These are phyloP conservation scores for Spisula solida DNA, from an alignment of 2,888 invertebrate genomes.

Conservation along the genomic window DNA sequence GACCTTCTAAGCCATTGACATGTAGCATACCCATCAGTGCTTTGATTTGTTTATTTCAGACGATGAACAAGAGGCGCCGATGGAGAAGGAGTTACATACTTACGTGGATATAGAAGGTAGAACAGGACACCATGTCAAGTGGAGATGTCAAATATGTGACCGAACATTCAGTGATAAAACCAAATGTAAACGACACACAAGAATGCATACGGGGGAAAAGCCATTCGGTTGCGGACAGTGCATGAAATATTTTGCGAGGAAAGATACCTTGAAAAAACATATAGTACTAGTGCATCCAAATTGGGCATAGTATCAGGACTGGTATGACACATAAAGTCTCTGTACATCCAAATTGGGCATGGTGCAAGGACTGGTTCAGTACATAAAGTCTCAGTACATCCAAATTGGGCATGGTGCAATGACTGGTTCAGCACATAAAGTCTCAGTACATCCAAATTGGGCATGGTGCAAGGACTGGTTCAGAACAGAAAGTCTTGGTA, in stretches of 20 bases:
- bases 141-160: slow-evolving; percentile 26
- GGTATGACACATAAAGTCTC: background rate
- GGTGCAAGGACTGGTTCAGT: too few species aligned
- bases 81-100: background rate
- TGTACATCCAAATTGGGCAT: too few species aligned
- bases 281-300: background rate
- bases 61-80: background rate
- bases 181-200: slow-evolving; percentile 9
- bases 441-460: too few species aligned
- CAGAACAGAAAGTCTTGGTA: background rate
- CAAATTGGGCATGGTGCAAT: background rate
- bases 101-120: slow-evolving; percentile 6
- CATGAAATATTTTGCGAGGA: slow-evolving; percentile 11
- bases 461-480: too few species aligned
- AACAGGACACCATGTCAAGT: background rate
- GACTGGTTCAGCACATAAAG: background rate
- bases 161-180: slow-evolving; percentile 20
- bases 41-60: background rate
- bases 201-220: slow-evolving; percentile 29
- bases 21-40: too few species aligned
- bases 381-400: background rate
- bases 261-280: slow-evolving; percentile 37
- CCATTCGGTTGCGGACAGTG: slow-evolving; percentile 28
- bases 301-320: background rate
- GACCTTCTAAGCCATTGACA: too few species aligned